A percentile compares a stretch with the other conserved stretches of the same genome.
Evolutionary conservation across 2,888 invertebrate genomes (phyloP).

Genomic region (Gandaritis pyraliata): DNA sequence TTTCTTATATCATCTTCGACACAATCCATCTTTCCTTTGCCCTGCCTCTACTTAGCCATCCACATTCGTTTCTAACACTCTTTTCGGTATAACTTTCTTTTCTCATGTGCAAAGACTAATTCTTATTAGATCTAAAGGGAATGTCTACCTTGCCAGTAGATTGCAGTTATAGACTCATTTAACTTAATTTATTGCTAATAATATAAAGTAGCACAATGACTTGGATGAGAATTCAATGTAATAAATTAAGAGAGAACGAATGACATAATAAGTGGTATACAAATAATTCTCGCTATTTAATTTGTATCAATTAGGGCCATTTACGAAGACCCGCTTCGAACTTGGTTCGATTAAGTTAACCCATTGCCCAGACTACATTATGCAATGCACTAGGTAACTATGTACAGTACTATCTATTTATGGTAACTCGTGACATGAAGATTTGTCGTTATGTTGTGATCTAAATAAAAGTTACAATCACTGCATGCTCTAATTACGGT

Average conservation of each 20-base stretch:
- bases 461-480: slow-evolving; percentile 48
- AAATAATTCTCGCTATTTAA: background rate
- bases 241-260: slow-evolving; percentile 8
- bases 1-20: no score
- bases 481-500: slow-evolving; percentile 51
- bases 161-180: background rate
- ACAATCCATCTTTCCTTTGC: no score
- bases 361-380: background rate
- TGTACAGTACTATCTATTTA: no score
- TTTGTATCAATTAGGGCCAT: slow-evolving; percentile 1
- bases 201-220: slow-evolving; percentile 2
- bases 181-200: background rate
- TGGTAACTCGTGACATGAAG: no score
- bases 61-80: no score
- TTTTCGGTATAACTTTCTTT: no score
- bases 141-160: background rate
- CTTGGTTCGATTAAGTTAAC: no score
- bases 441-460: slow-evolving; percentile 16
- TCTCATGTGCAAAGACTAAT: no score
- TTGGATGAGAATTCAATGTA: background rate
- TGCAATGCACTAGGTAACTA: background rate
- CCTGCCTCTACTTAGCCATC: no score
- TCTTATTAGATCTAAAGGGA: background rate
- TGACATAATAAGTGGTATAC: background rate
- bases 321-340: background rate